Percentiles rank a stretch among this genome's conserved stretches.
These are phyloP conservation scores for Solenopsis invicta DNA, from an alignment of 1,140 invertebrate species.

Conservation along the genomic window DNA sequence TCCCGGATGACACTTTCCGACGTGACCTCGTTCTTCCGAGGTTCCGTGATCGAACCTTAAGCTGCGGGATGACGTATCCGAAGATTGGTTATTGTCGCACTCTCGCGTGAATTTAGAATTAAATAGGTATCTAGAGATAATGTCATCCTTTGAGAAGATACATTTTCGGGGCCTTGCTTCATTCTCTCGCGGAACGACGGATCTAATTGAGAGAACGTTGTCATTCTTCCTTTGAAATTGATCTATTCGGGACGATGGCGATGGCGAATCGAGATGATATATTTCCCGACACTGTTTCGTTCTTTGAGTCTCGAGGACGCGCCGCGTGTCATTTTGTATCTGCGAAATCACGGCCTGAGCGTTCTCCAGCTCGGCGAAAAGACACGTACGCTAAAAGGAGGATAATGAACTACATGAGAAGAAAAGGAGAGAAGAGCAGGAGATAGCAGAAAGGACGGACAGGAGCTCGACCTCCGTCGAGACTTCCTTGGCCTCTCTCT, in stretches of 20 bases:
- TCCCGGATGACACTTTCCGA: neutral
- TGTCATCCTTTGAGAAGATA: neutral
- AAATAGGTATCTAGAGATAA: neutral
- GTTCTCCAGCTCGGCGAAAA: constrained; percentile 43
- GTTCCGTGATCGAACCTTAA: neutral
- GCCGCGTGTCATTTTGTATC: constrained; percentile 15
- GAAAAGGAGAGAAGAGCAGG: neutral
- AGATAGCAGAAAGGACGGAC: constrained; percentile 52
- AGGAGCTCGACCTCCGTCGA: constrained; percentile 34
- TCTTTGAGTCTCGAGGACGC: neutral
- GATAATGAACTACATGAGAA: neutral
- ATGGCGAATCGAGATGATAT: neutral
- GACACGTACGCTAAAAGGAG: constrained; percentile 39
- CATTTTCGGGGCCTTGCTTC: neutral
- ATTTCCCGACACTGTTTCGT: neutral
- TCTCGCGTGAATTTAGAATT: neutral
- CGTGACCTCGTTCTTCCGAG: neutral
- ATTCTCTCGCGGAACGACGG: neutral
- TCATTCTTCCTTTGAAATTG: neutral
- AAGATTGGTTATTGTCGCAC: neutral
- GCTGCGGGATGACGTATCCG: neutral
- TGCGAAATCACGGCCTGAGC: constrained; percentile 10
- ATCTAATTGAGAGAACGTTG: neutral
- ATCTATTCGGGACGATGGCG: neutral
- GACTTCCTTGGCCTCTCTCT: constrained; percentile 43